Conservation (phyloP, 1,140 invertebrate species). For the Eciton burchellii region DNA sequence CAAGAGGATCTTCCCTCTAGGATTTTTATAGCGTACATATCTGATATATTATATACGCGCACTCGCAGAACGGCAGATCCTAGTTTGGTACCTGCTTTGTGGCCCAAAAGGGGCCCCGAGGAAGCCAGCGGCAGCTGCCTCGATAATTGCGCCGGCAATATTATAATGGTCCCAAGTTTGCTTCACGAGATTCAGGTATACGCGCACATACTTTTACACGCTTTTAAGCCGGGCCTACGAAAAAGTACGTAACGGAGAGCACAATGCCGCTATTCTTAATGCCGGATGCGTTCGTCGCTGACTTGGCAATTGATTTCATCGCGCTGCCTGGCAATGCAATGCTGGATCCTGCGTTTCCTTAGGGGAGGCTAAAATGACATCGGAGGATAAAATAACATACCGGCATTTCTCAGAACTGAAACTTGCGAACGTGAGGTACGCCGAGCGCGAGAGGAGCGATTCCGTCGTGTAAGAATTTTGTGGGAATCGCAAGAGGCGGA, state of each 20-base stretch:
- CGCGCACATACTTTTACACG: slow-evolving; percentile 36
- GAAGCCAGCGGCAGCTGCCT: slow-evolving; percentile 73
- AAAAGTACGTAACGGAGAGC: slow-evolving; percentile 56
- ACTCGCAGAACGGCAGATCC: slow-evolving; percentile 4
- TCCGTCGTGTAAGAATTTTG: not conserved
- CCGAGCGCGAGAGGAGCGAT: not conserved
- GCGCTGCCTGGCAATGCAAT: not conserved
- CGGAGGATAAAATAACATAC: too few species aligned
- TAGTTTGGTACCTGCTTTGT: slow-evolving; percentile 55
- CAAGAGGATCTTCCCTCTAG: slow-evolving; percentile 39
- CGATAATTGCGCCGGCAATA: slow-evolving; percentile 78
- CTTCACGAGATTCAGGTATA: slow-evolving; percentile 68
- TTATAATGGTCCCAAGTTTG: slow-evolving; percentile 77
- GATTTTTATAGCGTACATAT: slow-evolving; percentile 37
- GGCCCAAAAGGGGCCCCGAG: slow-evolving; percentile 27
- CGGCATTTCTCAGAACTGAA: not conserved
- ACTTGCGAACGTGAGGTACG: not conserved
- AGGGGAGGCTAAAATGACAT: too few species aligned
- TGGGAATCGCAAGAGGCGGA: not conserved
- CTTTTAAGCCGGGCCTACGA: slow-evolving; percentile 24
- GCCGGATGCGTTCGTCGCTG: slow-evolving; percentile 42
- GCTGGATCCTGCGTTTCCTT: not conserved
- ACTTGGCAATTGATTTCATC: slow-evolving; percentile 33
- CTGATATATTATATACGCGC: slow-evolving; percentile 27
- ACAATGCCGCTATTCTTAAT: slow-evolving; percentile 60